phyloP scores from a whole-genome alignment of 2,113 vertebrate genomes.

The Stomatorhinus ivindoensis region DNA sequence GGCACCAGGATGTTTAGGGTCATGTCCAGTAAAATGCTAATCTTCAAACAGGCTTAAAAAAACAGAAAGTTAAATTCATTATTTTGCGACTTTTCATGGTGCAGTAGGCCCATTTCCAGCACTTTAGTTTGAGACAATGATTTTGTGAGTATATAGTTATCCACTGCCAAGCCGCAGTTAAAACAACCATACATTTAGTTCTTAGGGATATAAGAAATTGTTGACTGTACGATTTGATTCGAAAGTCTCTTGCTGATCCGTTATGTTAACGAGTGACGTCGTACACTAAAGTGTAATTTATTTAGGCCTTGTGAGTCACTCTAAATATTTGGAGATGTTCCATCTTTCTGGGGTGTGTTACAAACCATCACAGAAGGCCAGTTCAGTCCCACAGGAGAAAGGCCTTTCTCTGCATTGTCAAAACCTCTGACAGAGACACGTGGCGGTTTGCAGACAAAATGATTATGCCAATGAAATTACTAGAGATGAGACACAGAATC shows the following conservation, averaged over 20 bases:
- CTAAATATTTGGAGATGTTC: neutral
- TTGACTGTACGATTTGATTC: neutral
- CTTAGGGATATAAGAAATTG: neutral
- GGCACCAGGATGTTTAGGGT: slow-evolving; percentile 3
- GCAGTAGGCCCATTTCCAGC: neutral
- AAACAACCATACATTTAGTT: neutral
- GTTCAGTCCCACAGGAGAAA: neutral
- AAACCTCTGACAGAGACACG: neutral
- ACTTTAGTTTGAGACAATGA: neutral
- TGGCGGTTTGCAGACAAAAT: neutral
- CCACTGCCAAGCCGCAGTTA: neutral
- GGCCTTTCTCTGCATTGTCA: neutral
- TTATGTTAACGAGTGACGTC: neutral
- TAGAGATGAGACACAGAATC: neutral
- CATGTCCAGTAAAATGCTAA: neutral
- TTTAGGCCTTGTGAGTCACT: neutral
- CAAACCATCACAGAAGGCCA: neutral
- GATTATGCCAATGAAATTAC: slow-evolving; percentile 11
- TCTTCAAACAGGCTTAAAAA: neutral
- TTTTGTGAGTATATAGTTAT: neutral
- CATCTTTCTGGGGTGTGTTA: neutral
- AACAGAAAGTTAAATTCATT: neutral
- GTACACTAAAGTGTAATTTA: neutral
- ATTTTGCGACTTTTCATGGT: neutral
- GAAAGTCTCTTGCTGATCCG: neutral